Evolutionary conservation across 2,113 vertebrate species (phyloP), one percentile per base, ranked within the genome.

Genomic region (Megaceryle maxima): DNA sequence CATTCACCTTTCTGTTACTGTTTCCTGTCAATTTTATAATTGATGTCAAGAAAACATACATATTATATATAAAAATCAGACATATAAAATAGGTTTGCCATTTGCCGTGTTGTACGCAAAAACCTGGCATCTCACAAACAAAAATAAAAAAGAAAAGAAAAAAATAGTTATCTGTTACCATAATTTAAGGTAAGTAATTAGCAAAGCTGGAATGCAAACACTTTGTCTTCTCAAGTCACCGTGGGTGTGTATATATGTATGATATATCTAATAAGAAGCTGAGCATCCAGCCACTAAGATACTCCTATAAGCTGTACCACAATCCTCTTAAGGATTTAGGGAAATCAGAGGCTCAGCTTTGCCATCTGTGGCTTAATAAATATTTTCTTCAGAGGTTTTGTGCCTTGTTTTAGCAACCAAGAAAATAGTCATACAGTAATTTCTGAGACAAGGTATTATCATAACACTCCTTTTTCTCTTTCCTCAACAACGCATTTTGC

Each of bases 311-410:
- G 96, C 96, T 88, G 50, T 80, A 81, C 41, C 78, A 64, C 94
- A 97, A 97, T 97, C 96, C 96, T 97, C 97, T 97, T 97, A 97
- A 95, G 92, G 96, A 94, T 96, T 97, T 97, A 97, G 87, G 95
- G 94, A 97, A 97, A 97, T 97, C 96, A 91, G 96, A 92, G 63
- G 94, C 94, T 95, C 96, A 80, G 96, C 96, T 95, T 97, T 94
- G 76, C 96, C 96, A 96, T 97, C 92, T 96, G 96, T 97, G 77
- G 87, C 84, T 97, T 97, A 96, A 97, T 96, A 97, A 97, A 97
- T 95, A 96, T 97, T 96, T 97, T 96, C 91, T 87, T 96, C 11
- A 0, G 79, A 93, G 83, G 66, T 83, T 96, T 96, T 97, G 74
- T 90, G 37, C 85, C 94, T 97, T 97, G 96, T 96, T 96, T 96